A percentile compares a stretch with the other conserved stretches of the same genome.
These are phyloP conservation scores for Onychorhynchus coronatus DNA, from an alignment of 2,113 vertebrate genomes.

Conservation along the genomic window DNA sequence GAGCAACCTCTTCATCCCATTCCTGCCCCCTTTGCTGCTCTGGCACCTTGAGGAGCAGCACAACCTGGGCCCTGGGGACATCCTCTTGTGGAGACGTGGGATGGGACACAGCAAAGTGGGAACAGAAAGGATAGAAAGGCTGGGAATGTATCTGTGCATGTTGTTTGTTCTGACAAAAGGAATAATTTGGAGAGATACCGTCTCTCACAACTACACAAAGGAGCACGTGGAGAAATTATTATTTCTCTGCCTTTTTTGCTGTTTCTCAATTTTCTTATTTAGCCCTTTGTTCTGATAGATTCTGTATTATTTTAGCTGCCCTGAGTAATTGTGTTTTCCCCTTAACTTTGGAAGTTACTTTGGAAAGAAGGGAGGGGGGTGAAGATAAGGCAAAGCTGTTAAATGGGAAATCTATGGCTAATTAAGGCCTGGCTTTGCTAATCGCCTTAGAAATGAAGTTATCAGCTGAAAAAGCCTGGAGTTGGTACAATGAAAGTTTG, in stretches of 20 bases:
- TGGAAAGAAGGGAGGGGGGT: background rate
- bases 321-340: constrained; percentile 2
- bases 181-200: background rate
- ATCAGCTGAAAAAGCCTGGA: background rate
- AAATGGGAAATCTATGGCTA: constrained; percentile 32
- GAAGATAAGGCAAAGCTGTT: constrained; percentile 12
- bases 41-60: background rate
- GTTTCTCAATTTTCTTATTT: background rate
- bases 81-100: fast-evolving
- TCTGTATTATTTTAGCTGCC: background rate
- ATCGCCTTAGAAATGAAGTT: constrained; percentile 36
- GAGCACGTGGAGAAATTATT: background rate
- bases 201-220: background rate
- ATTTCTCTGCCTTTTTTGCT: background rate
- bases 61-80: fast-evolving
- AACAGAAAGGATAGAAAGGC: background rate
- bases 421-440: constrained; percentile 9
- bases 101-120: fast-evolving
- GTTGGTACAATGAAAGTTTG: background rate
- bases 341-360: background rate
- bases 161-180: background rate
- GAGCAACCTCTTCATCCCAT: background rate
- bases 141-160: background rate
- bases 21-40: background rate
- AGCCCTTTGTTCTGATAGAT: constrained; percentile 5